Evolutionary conservation across 2,888 invertebrate species (phyloP).

Genomic region (Minunthozetes semirufus): DNA sequence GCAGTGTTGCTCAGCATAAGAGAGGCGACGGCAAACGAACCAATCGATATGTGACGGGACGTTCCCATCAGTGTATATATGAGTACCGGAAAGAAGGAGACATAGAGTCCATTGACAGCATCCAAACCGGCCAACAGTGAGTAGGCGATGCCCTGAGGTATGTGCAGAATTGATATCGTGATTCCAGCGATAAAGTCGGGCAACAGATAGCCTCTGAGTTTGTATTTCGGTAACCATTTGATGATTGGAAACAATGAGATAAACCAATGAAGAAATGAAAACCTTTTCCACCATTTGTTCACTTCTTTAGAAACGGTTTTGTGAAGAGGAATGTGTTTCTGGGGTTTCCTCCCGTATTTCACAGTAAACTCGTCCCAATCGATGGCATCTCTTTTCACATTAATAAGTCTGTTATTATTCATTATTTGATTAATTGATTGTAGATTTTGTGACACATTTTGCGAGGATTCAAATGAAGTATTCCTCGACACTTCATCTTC

Average conservation of each 20-base stretch:
- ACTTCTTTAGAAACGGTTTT: not conserved
- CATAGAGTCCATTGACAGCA: constrained; percentile 61
- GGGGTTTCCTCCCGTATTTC: constrained; percentile 4
- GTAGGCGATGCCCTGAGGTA: constrained; percentile 70
- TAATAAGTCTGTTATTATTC: constrained; percentile 2
- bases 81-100: constrained; percentile 85
- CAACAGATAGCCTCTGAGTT: constrained; percentile 53
- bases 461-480: not conserved
- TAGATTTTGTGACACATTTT: not conserved
- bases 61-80: constrained; percentile 80
- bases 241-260: constrained; percentile 42
- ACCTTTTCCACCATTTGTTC: constrained; percentile 4
- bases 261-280: constrained; percentile 9
- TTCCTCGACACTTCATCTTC: not conserved
- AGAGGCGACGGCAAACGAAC: constrained; percentile 72
- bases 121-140: constrained; percentile 52
- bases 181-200: constrained; percentile 74
- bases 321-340: not conserved
- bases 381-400: constrained; percentile 18
- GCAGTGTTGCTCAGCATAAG: constrained; percentile 72
- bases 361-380: constrained; percentile 23
- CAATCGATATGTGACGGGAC: constrained; percentile 81
- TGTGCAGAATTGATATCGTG: constrained; percentile 81
- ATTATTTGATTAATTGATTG: not conserved
- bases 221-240: constrained; percentile 43